Percentiles rank a stretch among this genome's conserved stretches.
These are phyloP conservation scores for Unio pictorum DNA, from an alignment of 2,888 invertebrate species.

Conservation along the genomic window DNA sequence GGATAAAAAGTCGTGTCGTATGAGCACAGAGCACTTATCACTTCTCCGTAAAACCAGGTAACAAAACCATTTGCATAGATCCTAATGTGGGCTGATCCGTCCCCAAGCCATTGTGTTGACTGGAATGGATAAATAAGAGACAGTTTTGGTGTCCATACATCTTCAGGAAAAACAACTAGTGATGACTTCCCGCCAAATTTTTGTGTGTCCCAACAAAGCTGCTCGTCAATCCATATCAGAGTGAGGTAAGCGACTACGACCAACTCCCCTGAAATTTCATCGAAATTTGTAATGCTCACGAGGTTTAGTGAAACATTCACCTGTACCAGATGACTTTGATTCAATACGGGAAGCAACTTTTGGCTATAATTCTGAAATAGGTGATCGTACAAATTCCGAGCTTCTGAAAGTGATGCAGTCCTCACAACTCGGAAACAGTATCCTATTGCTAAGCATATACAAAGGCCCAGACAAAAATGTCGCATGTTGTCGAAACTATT, in stretches of 20 bases:
- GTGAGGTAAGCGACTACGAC: conserved; percentile 4
- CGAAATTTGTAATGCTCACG: conserved; percentile 16
- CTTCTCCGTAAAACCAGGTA: conserved; percentile 8
- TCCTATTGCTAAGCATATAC: too few species aligned
- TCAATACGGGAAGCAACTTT: conserved; percentile 7
- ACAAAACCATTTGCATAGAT: conserved; percentile 12
- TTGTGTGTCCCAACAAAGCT: conserved; percentile 15
- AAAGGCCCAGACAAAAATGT: too few species aligned
- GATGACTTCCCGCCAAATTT: conserved; percentile 10
- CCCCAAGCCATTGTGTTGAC: conserved; percentile 6
- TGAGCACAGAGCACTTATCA: conserved; percentile 15
- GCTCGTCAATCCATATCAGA: conserved; percentile 11
- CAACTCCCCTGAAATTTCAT: conserved; percentile 21
- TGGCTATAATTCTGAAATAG: conserved; percentile 9
- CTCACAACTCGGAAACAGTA: not conserved
- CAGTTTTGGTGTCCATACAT: conserved; percentile 21
- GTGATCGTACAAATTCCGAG: conserved; percentile 2
- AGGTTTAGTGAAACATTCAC: conserved; percentile 2
- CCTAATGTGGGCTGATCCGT: conserved; percentile 2
- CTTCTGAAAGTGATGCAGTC: not conserved
- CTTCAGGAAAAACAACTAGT: conserved; percentile 6
- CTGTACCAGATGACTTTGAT: not conserved
- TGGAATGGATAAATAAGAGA: conserved; percentile 15
- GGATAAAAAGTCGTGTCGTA: conserved; percentile 26
- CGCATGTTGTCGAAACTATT: too few species aligned